Conservation (phyloP, 2,113 vertebrate species). For the Xerus inauris region DNA sequence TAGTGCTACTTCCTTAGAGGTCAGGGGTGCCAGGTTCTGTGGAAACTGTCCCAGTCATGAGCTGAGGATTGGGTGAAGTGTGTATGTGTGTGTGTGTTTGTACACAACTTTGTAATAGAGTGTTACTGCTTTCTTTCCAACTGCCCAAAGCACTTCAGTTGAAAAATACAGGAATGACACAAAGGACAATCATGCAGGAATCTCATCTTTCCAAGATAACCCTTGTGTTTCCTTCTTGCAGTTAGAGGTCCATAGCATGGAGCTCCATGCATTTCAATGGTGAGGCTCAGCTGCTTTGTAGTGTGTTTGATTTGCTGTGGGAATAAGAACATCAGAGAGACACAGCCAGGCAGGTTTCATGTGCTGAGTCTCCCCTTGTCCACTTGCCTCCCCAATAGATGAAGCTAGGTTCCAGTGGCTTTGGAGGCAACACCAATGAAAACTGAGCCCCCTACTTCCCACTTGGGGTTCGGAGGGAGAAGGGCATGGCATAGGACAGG, state of each 20-base stretch:
- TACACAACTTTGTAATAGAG: not conserved
- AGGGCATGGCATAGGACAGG: not conserved
- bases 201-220: not conserved
- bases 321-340: not conserved
- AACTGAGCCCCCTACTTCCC: rapidly evolving
- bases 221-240: not conserved
- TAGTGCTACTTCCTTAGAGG: not conserved
- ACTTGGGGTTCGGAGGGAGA: not conserved
- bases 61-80: not conserved
- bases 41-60: not conserved
- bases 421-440: not conserved
- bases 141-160: not conserved
- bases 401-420: not conserved
- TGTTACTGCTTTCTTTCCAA: not conserved
- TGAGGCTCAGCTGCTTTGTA: not conserved
- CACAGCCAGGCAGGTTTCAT: rapidly evolving
- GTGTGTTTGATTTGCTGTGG: not conserved
- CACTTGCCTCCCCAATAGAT: not conserved
- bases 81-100: too few species aligned
- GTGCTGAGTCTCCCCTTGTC: not conserved
- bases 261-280: rapidly evolving
- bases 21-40: not conserved
- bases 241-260: rapidly evolving
- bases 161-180: not conserved
- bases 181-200: not conserved